Percentiles rank a stretch among this genome's conserved stretches.
Conservation (phyloP, 2,113 vertebrate genomes). For the Hippocampus guttulatus region DNA sequence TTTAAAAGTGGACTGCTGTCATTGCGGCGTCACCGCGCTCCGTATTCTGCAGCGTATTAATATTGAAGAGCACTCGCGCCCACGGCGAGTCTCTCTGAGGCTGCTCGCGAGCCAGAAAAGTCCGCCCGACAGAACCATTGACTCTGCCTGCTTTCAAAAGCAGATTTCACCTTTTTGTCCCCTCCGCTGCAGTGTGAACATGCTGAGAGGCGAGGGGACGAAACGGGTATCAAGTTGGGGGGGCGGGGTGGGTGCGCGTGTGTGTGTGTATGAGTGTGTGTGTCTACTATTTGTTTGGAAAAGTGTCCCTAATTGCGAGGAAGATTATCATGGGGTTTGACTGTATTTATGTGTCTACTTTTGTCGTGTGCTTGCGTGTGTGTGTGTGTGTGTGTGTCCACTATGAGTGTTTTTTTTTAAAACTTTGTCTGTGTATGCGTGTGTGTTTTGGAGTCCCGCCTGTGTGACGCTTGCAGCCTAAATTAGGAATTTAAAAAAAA, state of each 20-base stretch:
- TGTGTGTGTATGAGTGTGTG: background rate
- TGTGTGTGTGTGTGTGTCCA: no score
- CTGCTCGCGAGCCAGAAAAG: background rate
- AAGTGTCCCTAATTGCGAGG: no score
- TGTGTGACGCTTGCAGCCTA: slow-evolving; percentile 54
- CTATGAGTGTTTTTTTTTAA: no score
- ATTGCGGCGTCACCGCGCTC: slow-evolving; percentile 2
- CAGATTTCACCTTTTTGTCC: background rate
- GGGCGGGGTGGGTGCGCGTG: slow-evolving; percentile 16
- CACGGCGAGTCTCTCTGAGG: background rate
- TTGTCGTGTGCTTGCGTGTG: no score
- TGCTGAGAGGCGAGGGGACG: slow-evolving; percentile 3
- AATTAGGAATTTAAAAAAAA: slow-evolving; percentile 36
- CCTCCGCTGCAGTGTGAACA: slow-evolving; percentile 35
- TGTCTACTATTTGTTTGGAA: no score
- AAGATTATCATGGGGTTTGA: no score
- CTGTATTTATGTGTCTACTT: no score
- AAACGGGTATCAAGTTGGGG: slow-evolving; percentile 44
- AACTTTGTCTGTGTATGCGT: no score
- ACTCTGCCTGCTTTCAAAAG: background rate
- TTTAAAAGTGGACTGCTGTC: slow-evolving; percentile 1
- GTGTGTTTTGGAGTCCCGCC: slow-evolving; percentile 29
- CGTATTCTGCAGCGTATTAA: slow-evolving; percentile 19
- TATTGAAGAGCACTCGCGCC: slow-evolving; percentile 11
- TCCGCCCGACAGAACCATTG: no score